A percentile compares a stretch with the other conserved stretches of the same genome.
These are phyloP conservation scores for Porites cylindrica DNA, from an alignment of 92 coral and sea anemone genomes.

Conservation along the genomic window DNA sequence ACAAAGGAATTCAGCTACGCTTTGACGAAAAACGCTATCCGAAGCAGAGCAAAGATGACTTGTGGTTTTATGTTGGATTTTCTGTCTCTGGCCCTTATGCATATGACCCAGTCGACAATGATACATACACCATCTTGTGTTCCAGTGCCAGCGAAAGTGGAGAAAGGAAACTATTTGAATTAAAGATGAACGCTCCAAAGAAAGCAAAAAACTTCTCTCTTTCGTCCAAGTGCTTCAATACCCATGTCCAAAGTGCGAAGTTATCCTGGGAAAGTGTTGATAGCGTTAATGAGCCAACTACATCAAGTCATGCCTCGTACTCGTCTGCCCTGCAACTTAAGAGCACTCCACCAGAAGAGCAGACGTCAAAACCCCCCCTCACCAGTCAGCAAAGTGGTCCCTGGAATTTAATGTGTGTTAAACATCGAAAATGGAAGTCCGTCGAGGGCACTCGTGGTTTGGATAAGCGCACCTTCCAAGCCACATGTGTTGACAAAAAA, in stretches of 20 bases:
- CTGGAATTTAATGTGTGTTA: background rate
- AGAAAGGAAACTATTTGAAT: background rate
- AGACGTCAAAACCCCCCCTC: background rate
- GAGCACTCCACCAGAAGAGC: background rate
- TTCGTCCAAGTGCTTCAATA: background rate
- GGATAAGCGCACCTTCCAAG: conserved; percentile 5
- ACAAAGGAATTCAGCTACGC: conserved; percentile 68
- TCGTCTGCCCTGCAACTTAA: conserved; percentile 9
- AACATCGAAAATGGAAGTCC: background rate
- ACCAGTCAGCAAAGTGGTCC: background rate
- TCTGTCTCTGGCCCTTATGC: conserved; percentile 76
- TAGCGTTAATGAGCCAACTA: background rate
- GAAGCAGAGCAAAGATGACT: conserved; percentile 71
- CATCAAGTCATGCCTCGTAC: background rate
- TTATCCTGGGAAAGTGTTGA: background rate
- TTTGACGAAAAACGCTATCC: conserved; percentile 72
- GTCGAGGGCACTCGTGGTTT: conserved; percentile 4
- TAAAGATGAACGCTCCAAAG: background rate
- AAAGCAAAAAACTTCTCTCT: background rate
- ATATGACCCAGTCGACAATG: conserved; percentile 72
- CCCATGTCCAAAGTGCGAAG: background rate
- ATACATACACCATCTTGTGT: conserved; percentile 40
- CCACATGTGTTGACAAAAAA: conserved; percentile 12
- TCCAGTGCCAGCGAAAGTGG: background rate
- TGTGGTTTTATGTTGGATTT: conserved; percentile 79